Evolutionary conservation across 1,140 invertebrate genomes (phyloP), one percentile per base, ranked within the genome.

Genomic region (Drosophila tropicalis): DNA sequence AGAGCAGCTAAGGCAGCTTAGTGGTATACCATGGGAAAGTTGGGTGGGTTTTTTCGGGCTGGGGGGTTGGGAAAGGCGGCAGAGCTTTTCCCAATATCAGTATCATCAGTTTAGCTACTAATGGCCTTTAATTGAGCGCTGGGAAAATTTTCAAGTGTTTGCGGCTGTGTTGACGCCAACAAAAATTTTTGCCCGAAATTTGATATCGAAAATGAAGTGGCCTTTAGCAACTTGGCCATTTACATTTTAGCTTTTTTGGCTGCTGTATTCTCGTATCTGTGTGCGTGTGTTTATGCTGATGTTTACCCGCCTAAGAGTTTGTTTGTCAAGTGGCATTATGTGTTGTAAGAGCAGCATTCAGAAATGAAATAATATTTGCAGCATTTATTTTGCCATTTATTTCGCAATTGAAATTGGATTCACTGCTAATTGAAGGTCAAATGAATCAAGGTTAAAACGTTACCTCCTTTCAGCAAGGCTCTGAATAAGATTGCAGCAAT

Each of bases 61-160:
- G 5, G 22, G 39, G 9, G 22, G 25, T 29, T 19, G 55, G 44
- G 19, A 44, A 29, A 44, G 6, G 41, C n/a, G 55, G 17, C 47
- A 55, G 29, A 51, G 41, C 47, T 41, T 70, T 72, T 68, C 64
- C 66, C 64, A 6, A 62, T 69, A 70, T 70, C 67, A 34, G 29
- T 41, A 51, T 51, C 44, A 51, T 62, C 44, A n/a, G 15, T 60
- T 32, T 63, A 25, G 40, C 79, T 64, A 70, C 85, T 90, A 89
- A 89, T 89, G 84, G 84, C 77, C 69, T 85, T 89, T 89, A 89
- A 89, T 90, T 89, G 84, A 90, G 84, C 85, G 79, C 71, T 89
- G 84, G 85, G 84, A 89, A 89, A 72, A 71, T 77, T 70, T 78
- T 90, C 81, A 90, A 89, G 84, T 89, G 84, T 85, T 89, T 89